These are phyloP conservation scores for Hedychridium roseum DNA, from an alignment of 2,888 invertebrate species.

Conservation along the genomic window DNA sequence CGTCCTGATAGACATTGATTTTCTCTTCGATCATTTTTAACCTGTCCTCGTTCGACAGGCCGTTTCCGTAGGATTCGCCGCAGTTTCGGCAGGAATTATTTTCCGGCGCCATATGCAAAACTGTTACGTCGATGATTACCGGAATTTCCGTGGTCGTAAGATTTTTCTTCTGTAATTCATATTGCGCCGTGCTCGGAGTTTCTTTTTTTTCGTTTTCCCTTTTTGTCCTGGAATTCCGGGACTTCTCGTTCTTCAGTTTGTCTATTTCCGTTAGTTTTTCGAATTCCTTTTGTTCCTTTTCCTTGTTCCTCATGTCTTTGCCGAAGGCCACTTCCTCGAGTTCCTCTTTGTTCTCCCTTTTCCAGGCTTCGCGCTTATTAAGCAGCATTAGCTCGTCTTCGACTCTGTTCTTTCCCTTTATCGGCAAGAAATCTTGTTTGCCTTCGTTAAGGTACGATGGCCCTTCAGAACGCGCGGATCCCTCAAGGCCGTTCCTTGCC, in stretches of 20 bases:
- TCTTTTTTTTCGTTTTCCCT: too few relatives aligned
- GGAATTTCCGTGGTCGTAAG: too few relatives aligned
- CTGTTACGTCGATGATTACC: too few relatives aligned
- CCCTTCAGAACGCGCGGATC: too few relatives aligned
- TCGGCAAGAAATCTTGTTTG: constrained; percentile 20
- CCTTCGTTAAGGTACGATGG: too few relatives aligned
- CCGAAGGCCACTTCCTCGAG: constrained; percentile 50
- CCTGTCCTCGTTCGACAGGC: constrained; percentile 12
- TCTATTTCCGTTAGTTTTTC: constrained; percentile 32
- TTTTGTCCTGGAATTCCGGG: not conserved
- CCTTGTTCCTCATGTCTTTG: constrained; percentile 34
- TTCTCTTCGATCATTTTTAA: constrained; percentile 16
- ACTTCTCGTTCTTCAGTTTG: constrained; percentile 11
- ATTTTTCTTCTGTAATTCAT: too few relatives aligned
- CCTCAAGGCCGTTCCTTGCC: too few relatives aligned
- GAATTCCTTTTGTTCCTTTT: constrained; percentile 24
- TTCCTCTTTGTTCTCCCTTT: constrained; percentile 37
- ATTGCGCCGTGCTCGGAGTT: too few relatives aligned
- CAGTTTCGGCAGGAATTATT: too few relatives aligned
- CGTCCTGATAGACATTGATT: too few relatives aligned
- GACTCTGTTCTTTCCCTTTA: constrained; percentile 32
- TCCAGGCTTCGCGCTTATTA: constrained; percentile 48
- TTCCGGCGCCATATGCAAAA: too few relatives aligned
- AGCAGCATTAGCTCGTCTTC: constrained; percentile 43
- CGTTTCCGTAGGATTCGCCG: not conserved